Conservation (phyloP, 2,113 vertebrate species). For the Coptodon rendalli region DNA sequence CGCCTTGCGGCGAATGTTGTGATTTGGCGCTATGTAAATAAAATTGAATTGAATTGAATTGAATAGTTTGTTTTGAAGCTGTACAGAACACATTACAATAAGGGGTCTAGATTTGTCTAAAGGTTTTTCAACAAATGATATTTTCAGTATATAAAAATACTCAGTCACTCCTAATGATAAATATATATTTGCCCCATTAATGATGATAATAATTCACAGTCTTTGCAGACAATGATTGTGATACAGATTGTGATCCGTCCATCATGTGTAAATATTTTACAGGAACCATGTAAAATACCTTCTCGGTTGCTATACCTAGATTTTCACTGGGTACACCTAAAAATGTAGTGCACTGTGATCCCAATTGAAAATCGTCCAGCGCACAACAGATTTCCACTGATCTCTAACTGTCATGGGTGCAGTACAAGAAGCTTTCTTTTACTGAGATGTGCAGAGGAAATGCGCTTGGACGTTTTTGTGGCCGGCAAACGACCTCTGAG, state of each 20-base stretch:
- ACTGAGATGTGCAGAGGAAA: neutral
- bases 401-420: neutral
- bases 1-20: neutral
- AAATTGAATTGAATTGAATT: neutral
- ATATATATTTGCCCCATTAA: neutral
- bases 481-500: conserved; percentile 22
- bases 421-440: neutral
- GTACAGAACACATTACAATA: neutral
- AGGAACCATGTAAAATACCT: neutral
- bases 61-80: neutral
- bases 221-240: neutral
- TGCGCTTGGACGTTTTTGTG: neutral
- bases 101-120: neutral
- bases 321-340: neutral
- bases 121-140: neutral
- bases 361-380: neutral
- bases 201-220: neutral
- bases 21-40: neutral
- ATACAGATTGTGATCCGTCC: neutral
- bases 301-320: neutral
- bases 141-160: neutral
- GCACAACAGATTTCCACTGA: neutral
- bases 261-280: neutral
- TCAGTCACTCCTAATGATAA: neutral
- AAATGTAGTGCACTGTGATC: neutral